Conservation (phyloP, 2,113 vertebrate genomes). For the Periophthalmodon schlosseri region DNA sequence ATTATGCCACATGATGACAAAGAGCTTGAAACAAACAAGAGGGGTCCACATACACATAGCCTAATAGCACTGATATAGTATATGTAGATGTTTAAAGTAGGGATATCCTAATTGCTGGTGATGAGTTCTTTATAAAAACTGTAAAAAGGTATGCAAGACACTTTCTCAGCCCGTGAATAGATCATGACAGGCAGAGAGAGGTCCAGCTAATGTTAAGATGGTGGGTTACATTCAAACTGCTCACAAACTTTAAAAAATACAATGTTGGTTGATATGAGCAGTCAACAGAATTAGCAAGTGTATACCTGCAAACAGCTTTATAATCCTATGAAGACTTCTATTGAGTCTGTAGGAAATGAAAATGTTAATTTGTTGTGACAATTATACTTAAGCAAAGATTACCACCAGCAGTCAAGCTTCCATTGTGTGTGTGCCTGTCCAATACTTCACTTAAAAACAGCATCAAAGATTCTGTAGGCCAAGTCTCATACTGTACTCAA, state of each 20-base stretch:
- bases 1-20: slow-evolving; percentile 38
- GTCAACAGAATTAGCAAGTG: slow-evolving; percentile 35
- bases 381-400: slow-evolving; percentile 9
- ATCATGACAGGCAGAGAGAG: slow-evolving; percentile 15
- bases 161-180: slow-evolving; percentile 8
- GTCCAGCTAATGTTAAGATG: slow-evolving; percentile 27
- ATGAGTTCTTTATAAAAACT: slow-evolving; percentile 46
- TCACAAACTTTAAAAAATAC: slow-evolving; percentile 39
- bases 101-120: slow-evolving; percentile 61
- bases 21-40: slow-evolving; percentile 29
- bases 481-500: slow-evolving; percentile 13
- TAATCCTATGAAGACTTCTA: slow-evolving; percentile 10
- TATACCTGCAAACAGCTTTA: slow-evolving; percentile 39
- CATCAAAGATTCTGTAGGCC: slow-evolving; percentile 17
- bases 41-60: slow-evolving; percentile 18
- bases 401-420: slow-evolving; percentile 25
- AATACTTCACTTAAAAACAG: slow-evolving; percentile 11
- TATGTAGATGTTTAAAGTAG: slow-evolving; percentile 31
- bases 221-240: slow-evolving; percentile 74
- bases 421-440: slow-evolving; percentile 22
- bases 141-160: slow-evolving; percentile 26
- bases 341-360: not conserved
- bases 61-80: slow-evolving; percentile 28
- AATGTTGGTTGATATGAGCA: slow-evolving; percentile 45
- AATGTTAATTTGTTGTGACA: slow-evolving; percentile 2